Evolutionary conservation across 2,888 invertebrate species (phyloP), one percentile per base, ranked within the genome.

Genomic region (Schizaphis graminum): DNA sequence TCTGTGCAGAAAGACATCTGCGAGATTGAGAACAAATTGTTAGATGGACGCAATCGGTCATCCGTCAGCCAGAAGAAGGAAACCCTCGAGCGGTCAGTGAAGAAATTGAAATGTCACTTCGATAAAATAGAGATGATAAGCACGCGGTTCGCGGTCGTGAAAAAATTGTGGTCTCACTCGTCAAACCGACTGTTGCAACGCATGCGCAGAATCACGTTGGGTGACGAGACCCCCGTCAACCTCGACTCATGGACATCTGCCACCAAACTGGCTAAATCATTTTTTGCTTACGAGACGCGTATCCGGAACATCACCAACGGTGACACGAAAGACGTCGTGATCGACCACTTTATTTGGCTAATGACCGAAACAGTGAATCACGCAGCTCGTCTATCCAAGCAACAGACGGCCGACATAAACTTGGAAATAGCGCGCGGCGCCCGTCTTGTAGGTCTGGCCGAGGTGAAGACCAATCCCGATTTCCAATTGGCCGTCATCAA

Each of bases 1-100:
- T 94, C 92, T 96, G 96, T 95, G 21, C 77, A 77, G 77, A 77
- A 77, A 35, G 77, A 77, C 21, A 77, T 77, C 35, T 21, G 35
- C 35, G 35, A 77, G 21, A 77, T 77, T 8, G 35, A 21, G 77
- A 35, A 35, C 21, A 77, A 41, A 77, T 35, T 77, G 21, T 8
- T 16, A 21, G 35, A 35, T 8, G 21, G 3, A 21, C 77, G 35
- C 21, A 21, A 77, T 77, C 8, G 0, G 77, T 77, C 8, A 8
- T 21, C 35, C 8, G 7, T 21, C 7, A 0, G 1, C 77, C 5
- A 41, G 35, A 77, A 77, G 35, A 21, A 77, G 21, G 8, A 2
- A 35, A 35, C 35, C 5, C 77, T 77, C 35, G 3, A 35, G 35
- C 77, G 21, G 3, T 77, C 35, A 41, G 8, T 77, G 35, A 21